Conservation (phyloP, 2,888 invertebrate genomes). For the Lithophane leautieri region DNA sequence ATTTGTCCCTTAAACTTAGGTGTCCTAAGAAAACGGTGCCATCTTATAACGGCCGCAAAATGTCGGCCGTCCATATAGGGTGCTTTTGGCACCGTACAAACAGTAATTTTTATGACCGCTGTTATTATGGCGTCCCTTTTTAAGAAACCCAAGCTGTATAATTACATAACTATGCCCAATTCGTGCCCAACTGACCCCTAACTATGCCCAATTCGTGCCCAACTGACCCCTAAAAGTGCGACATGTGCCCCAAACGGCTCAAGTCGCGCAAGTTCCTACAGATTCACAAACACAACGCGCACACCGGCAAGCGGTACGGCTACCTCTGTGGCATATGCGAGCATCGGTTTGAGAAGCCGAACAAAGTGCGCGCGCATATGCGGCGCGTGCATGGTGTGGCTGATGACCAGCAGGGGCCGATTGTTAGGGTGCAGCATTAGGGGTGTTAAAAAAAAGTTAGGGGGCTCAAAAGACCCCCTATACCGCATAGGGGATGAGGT, state of each 20-base stretch:
- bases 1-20: no score
- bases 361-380: slow-evolving; percentile 85
- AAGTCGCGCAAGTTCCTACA: slow-evolving; percentile 87
- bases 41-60: no score
- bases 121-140: no score
- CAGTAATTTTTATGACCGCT: no score
- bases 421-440: slow-evolving; percentile 80
- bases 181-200: slow-evolving; percentile 22
- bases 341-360: slow-evolving; percentile 86
- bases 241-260: slow-evolving; percentile 85
- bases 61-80: no score
- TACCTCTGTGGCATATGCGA: slow-evolving; percentile 84
- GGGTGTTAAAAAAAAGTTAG: not conserved
- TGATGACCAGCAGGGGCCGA: slow-evolving; percentile 80
- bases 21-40: no score
- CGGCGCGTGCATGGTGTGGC: slow-evolving; percentile 82
- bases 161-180: not conserved
- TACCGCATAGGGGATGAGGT: no score
- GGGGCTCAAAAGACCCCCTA: no score
- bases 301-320: slow-evolving; percentile 84
- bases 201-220: not conserved
- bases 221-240: slow-evolving; percentile 76
- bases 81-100: no score
- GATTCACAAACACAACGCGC: slow-evolving; percentile 87
- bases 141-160: no score